Percentiles rank a stretch among this genome's conserved stretches.
Conservation (phyloP, 2,797 vertebrate genomes). For the Balearica regulorum region DNA sequence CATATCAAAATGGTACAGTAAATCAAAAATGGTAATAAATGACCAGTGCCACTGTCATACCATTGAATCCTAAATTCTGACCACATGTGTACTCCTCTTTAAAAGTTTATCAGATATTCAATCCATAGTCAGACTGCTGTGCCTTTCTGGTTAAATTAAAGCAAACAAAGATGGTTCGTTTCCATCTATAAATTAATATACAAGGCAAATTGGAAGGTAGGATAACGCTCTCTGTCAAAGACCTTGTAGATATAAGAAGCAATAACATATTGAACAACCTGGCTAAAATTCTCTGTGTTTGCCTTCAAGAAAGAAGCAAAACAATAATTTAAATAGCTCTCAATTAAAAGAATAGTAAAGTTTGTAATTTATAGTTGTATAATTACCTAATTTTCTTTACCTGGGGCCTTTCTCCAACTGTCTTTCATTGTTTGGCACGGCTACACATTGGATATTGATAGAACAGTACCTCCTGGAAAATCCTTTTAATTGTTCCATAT, state of each 20-base stretch:
- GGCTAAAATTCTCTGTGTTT: background rate
- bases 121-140: background rate
- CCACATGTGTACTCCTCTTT: background rate
- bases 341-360: background rate
- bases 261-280: background rate
- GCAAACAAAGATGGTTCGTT: background rate
- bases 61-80: constrained; percentile 24
- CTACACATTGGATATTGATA: background rate
- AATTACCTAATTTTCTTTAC: background rate
- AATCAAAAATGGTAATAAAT: constrained; percentile 56
- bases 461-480: background rate
- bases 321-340: background rate
- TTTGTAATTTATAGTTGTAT: background rate
- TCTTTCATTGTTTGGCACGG: background rate
- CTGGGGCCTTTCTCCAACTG: background rate
- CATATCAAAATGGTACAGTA: background rate
- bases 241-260: background rate
- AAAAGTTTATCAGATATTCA: constrained; percentile 14
- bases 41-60: background rate
- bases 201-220: background rate
- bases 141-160: constrained; percentile 4
- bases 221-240: background rate
- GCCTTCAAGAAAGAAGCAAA: background rate
- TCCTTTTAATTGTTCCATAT: background rate
- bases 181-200: constrained; percentile 19